Base-by-base conservation (phyloP, 2,113 vertebrate genomes). In the Melierax canorus region DNA sequence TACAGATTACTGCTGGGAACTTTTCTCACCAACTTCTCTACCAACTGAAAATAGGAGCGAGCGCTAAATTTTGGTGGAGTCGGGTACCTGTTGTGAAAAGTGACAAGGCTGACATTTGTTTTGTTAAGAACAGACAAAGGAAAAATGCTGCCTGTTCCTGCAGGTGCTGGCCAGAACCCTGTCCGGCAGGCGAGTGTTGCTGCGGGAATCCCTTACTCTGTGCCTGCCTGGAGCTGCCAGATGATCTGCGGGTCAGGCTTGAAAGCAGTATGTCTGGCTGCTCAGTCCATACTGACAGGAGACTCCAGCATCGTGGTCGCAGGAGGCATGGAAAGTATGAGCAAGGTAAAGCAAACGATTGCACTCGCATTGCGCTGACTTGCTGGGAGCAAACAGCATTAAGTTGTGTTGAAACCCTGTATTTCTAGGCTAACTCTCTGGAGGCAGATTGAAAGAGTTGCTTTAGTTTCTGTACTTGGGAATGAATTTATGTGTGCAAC, bases 321-420 rank as follows among this genome's bases (percentile, higher is more conserved):
- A 41, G 99, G 99, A 45, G 99, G 99, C 91, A 99, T 99, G 99
- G 99, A 99, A 91, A 99, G 96, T 45, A 99, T 99, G 99, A 99
- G 99, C 98, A 99, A 98, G 99, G 99, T 99, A 95, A 95, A 97
- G 56, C 74, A 46, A 41, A 15, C 2, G 5, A 7, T 64, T 13
- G 15, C 38, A 4, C n/a, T 71, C 0, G 0, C 10, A 0, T 30
- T 41, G 24, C 0, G 0, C 55, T 62, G 58, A 6, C 3, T 18
- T 30, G 2, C 30, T 7, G 34, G 68, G n/a, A 67, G 22, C 43
- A 46, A 46, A 20, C 18, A n/a, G 63, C 38, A 10, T 2, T 11
- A 32, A 48, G 22, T 34, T 7, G 1, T 48, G 43, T 20, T 59
- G 72, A 64, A 96, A 46, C 21, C 6, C 29, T 9, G 11, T 7